Evolutionary conservation across 2,888 invertebrate genomes (phyloP).

Genomic region (Aporophyla nigra): DNA sequence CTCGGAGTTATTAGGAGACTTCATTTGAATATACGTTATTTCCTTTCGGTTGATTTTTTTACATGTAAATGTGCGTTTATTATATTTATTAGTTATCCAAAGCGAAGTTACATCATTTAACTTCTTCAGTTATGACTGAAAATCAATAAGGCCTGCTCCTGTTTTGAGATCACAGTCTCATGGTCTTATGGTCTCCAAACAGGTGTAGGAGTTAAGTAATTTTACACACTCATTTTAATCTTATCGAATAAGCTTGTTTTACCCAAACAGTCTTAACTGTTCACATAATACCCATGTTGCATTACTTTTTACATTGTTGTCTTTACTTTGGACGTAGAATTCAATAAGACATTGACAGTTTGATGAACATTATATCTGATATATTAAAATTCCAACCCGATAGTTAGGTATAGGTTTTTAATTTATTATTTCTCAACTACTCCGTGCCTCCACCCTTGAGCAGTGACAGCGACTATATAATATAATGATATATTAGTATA

Average conservation of each 20-base stretch:
- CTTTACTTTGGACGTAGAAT: not conserved
- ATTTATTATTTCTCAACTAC: conserved; percentile 34
- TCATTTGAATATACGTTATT: conserved; percentile 10
- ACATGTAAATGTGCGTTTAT: not conserved
- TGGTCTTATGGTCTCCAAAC: not conserved
- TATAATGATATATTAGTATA: conserved; percentile 37
- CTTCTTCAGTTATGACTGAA: too few relatives aligned
- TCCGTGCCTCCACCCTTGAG: conserved; percentile 12
- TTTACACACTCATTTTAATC: not conserved
- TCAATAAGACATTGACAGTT: not conserved
- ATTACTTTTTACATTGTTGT: not conserved
- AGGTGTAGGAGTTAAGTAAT: not conserved
- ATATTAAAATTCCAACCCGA: conserved; percentile 13
- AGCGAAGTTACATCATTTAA: not conserved
- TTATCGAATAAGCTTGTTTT: not conserved
- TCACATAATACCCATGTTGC: not conserved
- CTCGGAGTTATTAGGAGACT: conserved; percentile 16
- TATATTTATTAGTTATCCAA: not conserved
- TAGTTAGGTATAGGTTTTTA: conserved; percentile 22
- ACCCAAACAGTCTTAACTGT: not conserved
- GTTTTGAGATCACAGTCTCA: too few relatives aligned
- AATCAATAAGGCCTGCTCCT: too few relatives aligned
- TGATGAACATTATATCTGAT: not conserved
- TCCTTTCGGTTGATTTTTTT: not conserved
- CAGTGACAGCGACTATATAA: conserved; percentile 29